Base-by-base conservation (phyloP, 2,797 vertebrate species). In the Danio jaintianensis region DNA sequence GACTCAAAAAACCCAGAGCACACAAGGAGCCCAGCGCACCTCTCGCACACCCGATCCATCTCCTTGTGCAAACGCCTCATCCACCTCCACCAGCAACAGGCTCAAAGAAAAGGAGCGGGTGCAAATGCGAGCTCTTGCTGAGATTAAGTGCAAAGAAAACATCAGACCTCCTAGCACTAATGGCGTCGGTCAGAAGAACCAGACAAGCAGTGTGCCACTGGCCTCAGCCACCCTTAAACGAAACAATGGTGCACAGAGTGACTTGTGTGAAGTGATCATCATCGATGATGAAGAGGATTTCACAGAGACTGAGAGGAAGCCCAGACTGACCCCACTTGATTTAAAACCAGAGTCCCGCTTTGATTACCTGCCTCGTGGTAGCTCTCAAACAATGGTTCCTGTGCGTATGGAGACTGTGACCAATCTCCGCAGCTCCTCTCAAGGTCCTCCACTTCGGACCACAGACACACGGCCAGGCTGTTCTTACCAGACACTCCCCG, bases 331-430 rank as follows among this genome's bases (percentile, higher is more conserved):
- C 0, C 87, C 86, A 7, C 81, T 86, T 4, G 92, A 93, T 78
- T 16, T 92, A 11, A 90, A 86, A 36, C 93, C 89, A 0, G 91
- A 89, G 16, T 90, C 92, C 66, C 91, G 88, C 63, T 90, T 86
- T 0, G 93, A 94, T 87, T 94, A 92, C 83, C 74, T 94, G 81
- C 89, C 96, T 1, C 95, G 97, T 66, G 96, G 95, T 3, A 91
- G 93, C 78, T 89, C 93, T 4, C 89, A 91, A 61, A 92, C 90
- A 9, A 81, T 85, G 86, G 89, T 89, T 40, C 84, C 92, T 0
- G 72, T 89, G 80, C 94, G 94, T 67, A 91, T 91, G 13, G 96
- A 96, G 91, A 93, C 82, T 9, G 87, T 94, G 74, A 92, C 91
- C 0, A 87, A 92, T 2, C 93, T 94, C 58, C 94, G 93, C n/a